These are phyloP conservation scores for Tympanuchus pallidicinctus DNA, from an alignment of 2,113 vertebrate genomes.

Conservation along the genomic window DNA sequence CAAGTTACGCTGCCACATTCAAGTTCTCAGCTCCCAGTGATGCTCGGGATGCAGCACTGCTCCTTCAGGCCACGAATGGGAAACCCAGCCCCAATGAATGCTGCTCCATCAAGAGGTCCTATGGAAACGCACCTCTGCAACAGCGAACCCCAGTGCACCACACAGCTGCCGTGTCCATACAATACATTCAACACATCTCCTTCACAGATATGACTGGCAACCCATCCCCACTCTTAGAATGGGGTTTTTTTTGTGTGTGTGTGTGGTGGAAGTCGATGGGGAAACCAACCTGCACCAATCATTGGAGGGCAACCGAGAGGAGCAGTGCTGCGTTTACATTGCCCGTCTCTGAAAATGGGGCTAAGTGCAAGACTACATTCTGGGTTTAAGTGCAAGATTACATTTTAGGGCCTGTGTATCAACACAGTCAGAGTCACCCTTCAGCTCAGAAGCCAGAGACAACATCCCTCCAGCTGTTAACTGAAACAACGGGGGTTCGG, in stretches of 20 bases:
- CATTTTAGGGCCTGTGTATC: background rate
- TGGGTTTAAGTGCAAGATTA: conserved; percentile 34
- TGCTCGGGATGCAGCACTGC: background rate
- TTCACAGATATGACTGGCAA: background rate
- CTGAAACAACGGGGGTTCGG: background rate
- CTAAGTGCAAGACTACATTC: conserved; percentile 45
- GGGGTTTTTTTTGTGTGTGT: background rate
- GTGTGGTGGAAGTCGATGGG: background rate
- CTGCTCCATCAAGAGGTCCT: background rate
- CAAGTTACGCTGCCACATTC: background rate
- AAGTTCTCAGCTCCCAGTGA: background rate
- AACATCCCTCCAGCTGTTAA: background rate
- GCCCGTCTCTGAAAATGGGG: background rate
- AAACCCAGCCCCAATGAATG: background rate
- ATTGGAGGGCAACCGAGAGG: fast-evolving
- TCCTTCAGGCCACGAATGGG: background rate
- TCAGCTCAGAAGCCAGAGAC: background rate
- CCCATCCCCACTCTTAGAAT: background rate
- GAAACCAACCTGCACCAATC: background rate
- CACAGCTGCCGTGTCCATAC: background rate
- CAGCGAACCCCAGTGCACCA: background rate
- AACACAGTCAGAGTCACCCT: background rate
- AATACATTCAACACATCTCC: conserved; percentile 45
- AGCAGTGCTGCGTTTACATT: background rate
- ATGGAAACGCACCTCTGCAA: background rate